These are phyloP conservation scores for Andrena bucephala DNA, from an alignment of 2,888 invertebrate species.

Conservation along the genomic window DNA sequence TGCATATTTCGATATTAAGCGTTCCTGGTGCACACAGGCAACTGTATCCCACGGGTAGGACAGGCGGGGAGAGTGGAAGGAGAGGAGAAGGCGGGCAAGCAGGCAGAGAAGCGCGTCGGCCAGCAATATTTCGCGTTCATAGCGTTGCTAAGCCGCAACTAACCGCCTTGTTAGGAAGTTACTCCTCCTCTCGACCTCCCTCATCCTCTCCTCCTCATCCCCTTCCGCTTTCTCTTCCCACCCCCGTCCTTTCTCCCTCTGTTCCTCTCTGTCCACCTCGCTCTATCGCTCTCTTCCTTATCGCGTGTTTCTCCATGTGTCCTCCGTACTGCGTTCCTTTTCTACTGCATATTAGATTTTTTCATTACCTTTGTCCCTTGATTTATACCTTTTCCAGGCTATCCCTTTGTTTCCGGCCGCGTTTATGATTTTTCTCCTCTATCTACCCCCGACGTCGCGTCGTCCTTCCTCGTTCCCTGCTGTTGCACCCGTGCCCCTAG, in stretches of 20 bases:
- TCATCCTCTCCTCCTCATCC: slow-evolving; percentile 65
- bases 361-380: slow-evolving; percentile 48
- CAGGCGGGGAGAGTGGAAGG: slow-evolving; percentile 24
- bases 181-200: slow-evolving; percentile 74
- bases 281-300: slow-evolving; percentile 19
- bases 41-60: slow-evolving; percentile 37
- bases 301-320: slow-evolving; percentile 5
- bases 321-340: not conserved
- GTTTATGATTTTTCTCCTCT: slow-evolving; percentile 35
- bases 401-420: not conserved
- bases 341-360: slow-evolving; percentile 46
- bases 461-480: not conserved
- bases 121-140: slow-evolving; percentile 81
- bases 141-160: slow-evolving; percentile 83
- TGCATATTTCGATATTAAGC: slow-evolving; percentile 64
- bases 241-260: slow-evolving; percentile 15
- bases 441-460: not conserved
- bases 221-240: slow-evolving; percentile 60
- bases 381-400: slow-evolving; percentile 19
- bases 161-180: slow-evolving; percentile 85
- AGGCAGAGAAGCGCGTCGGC: slow-evolving; percentile 53
- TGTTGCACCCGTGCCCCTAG: not conserved
- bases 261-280: not conserved
- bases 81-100: slow-evolving; percentile 11
- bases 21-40: slow-evolving; percentile 38